Evolutionary conservation across 2,888 invertebrate species (phyloP).

Genomic region (Ectemnius lituratus): DNA sequence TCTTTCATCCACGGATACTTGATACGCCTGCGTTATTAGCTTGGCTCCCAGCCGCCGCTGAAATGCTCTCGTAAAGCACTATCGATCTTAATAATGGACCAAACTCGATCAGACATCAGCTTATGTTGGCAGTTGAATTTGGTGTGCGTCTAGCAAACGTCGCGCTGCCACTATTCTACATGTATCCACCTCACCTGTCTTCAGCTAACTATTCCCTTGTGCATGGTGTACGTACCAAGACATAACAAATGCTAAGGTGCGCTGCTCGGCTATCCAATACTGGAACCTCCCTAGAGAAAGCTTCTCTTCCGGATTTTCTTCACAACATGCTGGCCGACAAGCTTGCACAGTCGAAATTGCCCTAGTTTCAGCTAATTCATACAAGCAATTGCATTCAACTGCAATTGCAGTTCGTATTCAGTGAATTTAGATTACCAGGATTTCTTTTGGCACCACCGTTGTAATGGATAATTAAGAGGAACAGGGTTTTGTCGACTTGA

Average conservation of each 20-base stretch:
- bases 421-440: too few relatives aligned
- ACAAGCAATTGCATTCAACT: too few relatives aligned
- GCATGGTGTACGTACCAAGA: not conserved
- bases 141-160: slow-evolving; percentile 36
- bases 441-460: too few relatives aligned
- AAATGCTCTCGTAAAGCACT: slow-evolving; percentile 35
- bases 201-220: slow-evolving; percentile 10
- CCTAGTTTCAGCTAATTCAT: too few relatives aligned
- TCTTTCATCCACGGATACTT: not conserved
- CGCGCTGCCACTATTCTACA: slow-evolving; percentile 16
- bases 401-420: too few relatives aligned
- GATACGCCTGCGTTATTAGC: slow-evolving; percentile 14
- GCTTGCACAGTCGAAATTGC: too few relatives aligned
- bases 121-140: slow-evolving; percentile 23
- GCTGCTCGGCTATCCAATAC: not conserved
- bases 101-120: slow-evolving; percentile 29
- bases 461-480: too few relatives aligned
- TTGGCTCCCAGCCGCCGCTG: slow-evolving; percentile 7
- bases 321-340: too few relatives aligned
- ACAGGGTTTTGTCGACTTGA: too few relatives aligned
- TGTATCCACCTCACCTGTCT: slow-evolving; percentile 3
- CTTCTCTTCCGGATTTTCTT: too few relatives aligned
- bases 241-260: slow-evolving; percentile 5
- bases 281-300: too few relatives aligned
- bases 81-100: slow-evolving; percentile 48